These are phyloP conservation scores for Balearica regulorum DNA, from an alignment of 2,797 vertebrate genomes.

Conservation along the genomic window DNA sequence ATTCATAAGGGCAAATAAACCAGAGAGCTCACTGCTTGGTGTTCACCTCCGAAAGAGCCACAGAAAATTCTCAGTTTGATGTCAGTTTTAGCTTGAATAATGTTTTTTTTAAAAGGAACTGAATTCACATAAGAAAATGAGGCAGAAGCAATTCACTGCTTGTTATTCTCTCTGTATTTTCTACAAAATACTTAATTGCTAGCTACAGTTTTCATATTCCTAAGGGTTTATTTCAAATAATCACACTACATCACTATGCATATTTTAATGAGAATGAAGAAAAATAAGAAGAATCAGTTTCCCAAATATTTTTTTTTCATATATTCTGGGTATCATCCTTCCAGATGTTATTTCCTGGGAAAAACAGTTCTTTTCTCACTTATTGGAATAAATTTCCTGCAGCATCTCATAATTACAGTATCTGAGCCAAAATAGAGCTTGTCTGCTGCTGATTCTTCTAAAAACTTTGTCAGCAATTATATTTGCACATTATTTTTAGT, in stretches of 20 bases:
- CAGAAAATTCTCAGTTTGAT: background rate
- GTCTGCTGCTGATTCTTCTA: background rate
- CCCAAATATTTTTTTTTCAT: constrained; percentile 1
- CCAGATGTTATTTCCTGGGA: background rate
- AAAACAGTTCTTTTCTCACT: background rate
- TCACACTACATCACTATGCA: background rate
- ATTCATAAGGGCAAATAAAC: background rate
- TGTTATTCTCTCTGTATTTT: background rate
- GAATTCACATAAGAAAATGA: background rate
- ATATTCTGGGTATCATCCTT: background rate
- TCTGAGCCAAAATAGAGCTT: background rate
- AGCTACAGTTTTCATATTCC: background rate
- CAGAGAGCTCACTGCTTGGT: background rate
- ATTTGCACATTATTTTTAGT: background rate
- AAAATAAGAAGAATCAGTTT: background rate
- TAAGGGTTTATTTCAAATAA: constrained; percentile 19
- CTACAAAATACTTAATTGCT: background rate
- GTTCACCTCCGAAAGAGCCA: background rate
- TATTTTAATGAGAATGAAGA: constrained; percentile 1
- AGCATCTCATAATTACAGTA: constrained; percentile 1
- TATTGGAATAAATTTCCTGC: constrained; percentile 15
- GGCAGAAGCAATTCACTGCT: background rate
- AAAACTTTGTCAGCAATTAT: background rate
- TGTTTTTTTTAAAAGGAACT: background rate
- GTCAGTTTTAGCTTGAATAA: background rate